Evolutionary conservation across 2,113 vertebrate genomes (phyloP).

Genomic region (Blennius ocellaris): DNA sequence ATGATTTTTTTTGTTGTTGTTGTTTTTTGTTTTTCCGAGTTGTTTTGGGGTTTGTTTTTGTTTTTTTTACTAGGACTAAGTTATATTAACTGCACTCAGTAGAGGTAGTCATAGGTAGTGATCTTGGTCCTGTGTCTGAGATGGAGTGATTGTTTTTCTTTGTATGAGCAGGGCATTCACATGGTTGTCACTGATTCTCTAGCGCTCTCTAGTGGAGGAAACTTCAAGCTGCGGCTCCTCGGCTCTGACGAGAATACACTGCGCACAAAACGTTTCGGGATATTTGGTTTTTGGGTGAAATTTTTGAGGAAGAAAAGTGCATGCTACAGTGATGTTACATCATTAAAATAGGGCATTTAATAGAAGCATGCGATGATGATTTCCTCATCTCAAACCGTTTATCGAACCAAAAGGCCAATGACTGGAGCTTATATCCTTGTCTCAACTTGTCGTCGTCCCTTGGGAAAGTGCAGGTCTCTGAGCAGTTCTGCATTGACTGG

Average conservation of each 20-base stretch:
- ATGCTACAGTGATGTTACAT: too few species aligned
- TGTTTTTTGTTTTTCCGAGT: constrained; percentile 33
- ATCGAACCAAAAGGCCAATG: too few species aligned
- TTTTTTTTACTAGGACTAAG: constrained; percentile 68
- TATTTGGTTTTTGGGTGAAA: too few species aligned
- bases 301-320: too few species aligned
- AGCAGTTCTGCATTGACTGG: too few species aligned
- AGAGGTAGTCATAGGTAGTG: constrained; percentile 68
- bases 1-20: constrained; percentile 39
- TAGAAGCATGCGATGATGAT: too few species aligned
- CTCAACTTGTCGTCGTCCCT: too few species aligned
- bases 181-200: constrained; percentile 55
- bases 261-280: constrained; percentile 5
- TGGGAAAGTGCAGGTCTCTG: too few species aligned
- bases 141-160: constrained; percentile 39
- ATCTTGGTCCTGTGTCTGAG: constrained; percentile 59
- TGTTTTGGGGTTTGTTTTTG: too few species aligned
- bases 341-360: too few species aligned
- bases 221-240: constrained; percentile 53
- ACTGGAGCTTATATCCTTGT: too few species aligned
- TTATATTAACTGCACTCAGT: constrained; percentile 74
- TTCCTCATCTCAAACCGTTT: too few species aligned
- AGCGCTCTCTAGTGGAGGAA: constrained; percentile 70
- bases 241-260: constrained; percentile 3
- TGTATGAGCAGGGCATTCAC: constrained; percentile 61